A percentile compares a stretch with the other conserved stretches of the same genome.
Conservation (phyloP, 2,113 vertebrate genomes). For the Struthidea cinerea region DNA sequence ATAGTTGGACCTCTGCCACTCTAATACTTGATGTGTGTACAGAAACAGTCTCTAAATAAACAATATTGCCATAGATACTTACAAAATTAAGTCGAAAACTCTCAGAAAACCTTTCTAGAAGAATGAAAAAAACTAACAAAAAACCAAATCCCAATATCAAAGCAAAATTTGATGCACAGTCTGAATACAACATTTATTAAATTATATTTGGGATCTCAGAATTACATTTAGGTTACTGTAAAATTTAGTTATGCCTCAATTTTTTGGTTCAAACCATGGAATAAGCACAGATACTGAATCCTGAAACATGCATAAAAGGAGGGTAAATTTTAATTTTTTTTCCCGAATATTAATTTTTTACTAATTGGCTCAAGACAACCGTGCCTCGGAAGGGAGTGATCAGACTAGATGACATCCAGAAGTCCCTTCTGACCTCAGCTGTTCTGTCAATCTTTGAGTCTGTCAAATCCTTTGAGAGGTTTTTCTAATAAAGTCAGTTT, state of each 20-base stretch:
- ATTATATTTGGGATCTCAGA: neutral
- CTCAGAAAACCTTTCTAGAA: neutral
- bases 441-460: neutral
- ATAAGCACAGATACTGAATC: neutral
- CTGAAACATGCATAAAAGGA: neutral
- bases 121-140: accelerated
- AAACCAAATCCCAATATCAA: neutral
- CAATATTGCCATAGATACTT: neutral
- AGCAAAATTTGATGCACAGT: neutral
- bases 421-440: neutral
- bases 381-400: accelerated
- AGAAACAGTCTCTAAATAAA: neutral
- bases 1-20: neutral
- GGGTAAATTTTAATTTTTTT: neutral
- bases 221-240: neutral
- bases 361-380: neutral
- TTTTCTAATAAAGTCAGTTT: neutral
- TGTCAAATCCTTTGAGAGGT: neutral
- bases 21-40: neutral
- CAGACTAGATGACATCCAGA: neutral
- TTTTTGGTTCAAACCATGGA: neutral
- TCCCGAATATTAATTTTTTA: neutral
- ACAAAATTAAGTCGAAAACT: neutral
- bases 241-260: neutral
- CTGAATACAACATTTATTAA: neutral